These are phyloP conservation scores for Suillia variegata DNA, from an alignment of 2,888 invertebrate genomes.

Conservation along the genomic window DNA sequence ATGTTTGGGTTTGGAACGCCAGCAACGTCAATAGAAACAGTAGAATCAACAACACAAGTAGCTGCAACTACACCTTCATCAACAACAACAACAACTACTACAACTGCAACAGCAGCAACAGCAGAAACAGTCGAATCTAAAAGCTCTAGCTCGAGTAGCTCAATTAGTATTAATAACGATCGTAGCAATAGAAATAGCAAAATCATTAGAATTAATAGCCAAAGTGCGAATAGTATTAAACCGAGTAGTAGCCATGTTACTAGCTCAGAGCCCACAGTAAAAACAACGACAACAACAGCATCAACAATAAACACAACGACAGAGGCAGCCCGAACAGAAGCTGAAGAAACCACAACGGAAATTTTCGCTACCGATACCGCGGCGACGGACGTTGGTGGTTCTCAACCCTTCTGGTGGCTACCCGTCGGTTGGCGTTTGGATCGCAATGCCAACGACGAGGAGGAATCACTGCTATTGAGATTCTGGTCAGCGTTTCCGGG, in stretches of 20 bases:
- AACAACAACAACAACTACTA: conserved; percentile 10
- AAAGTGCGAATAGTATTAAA: conserved; percentile 16
- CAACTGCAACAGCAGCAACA: conserved; percentile 27
- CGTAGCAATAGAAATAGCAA: conserved; percentile 54
- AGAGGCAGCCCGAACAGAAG: conserved; percentile 22
- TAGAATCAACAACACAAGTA: not conserved
- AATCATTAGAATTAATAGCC: conserved; percentile 43
- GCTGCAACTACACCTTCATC: conserved; percentile 3
- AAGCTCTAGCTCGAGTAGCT: conserved; percentile 24
- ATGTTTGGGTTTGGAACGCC: conserved; percentile 20
- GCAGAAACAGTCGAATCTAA: conserved; percentile 15
- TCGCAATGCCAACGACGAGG: conserved; percentile 19
- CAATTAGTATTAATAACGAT: conserved; percentile 41
- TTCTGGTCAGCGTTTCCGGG: conserved; percentile 46
- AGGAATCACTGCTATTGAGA: conserved; percentile 40
- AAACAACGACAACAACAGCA: conserved; percentile 21
- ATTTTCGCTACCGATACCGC: conserved; percentile 25
- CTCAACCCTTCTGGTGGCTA: conserved; percentile 58
- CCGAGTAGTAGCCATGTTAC: not conserved
- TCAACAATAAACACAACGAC: conserved; percentile 21
- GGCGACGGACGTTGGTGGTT: conserved; percentile 25
- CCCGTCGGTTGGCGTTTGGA: conserved; percentile 55
- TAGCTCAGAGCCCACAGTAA: conserved; percentile 5
- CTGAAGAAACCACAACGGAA: conserved; percentile 21
- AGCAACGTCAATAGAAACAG: conserved; percentile 5